phyloP scores from a whole-genome alignment of 2,797 vertebrate genomes.

The Chelon labrosus region DNA sequence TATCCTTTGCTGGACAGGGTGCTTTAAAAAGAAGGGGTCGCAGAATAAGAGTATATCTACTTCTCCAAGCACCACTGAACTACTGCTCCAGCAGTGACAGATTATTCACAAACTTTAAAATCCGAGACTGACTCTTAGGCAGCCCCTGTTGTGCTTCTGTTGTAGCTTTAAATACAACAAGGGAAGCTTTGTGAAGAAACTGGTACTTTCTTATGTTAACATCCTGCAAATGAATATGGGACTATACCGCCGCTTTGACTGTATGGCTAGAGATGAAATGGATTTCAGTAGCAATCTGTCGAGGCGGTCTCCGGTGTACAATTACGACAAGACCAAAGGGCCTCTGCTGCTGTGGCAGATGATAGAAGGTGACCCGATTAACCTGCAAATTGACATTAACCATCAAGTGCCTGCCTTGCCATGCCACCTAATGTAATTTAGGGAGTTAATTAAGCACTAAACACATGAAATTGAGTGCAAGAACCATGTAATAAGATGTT shows the following conservation, averaged over 20 bases:
- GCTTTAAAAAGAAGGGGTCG: no score
- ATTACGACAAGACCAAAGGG: slow-evolving; percentile 71
- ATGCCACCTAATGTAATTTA: slow-evolving; percentile 72
- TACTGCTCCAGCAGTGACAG: neutral
- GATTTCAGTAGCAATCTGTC: slow-evolving; percentile 61
- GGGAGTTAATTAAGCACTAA: slow-evolving; percentile 83
- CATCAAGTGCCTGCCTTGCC: slow-evolving; percentile 74
- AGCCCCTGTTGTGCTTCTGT: neutral
- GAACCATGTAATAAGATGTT: slow-evolving; percentile 65
- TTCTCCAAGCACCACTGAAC: no score
- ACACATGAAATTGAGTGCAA: slow-evolving; percentile 75
- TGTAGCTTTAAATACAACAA: slow-evolving; percentile 2
- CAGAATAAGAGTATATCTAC: no score
- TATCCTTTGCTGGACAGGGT: no score
- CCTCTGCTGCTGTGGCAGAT: slow-evolving; percentile 73
- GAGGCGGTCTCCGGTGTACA: slow-evolving; percentile 69
- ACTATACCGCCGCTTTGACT: slow-evolving; percentile 13
- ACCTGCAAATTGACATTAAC: slow-evolving; percentile 85
- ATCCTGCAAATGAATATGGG: slow-evolving; percentile 42
- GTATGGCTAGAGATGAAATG: slow-evolving; percentile 45
- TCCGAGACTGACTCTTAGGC: slow-evolving; percentile 9
- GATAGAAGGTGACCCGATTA: slow-evolving; percentile 83
- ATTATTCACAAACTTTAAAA: slow-evolving; percentile 2
- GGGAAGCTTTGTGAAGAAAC: slow-evolving; percentile 4
- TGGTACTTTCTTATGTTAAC: slow-evolving; percentile 35